Base-by-base conservation (phyloP, 2,888 invertebrate genomes). In the Junonia oenone region DNA sequence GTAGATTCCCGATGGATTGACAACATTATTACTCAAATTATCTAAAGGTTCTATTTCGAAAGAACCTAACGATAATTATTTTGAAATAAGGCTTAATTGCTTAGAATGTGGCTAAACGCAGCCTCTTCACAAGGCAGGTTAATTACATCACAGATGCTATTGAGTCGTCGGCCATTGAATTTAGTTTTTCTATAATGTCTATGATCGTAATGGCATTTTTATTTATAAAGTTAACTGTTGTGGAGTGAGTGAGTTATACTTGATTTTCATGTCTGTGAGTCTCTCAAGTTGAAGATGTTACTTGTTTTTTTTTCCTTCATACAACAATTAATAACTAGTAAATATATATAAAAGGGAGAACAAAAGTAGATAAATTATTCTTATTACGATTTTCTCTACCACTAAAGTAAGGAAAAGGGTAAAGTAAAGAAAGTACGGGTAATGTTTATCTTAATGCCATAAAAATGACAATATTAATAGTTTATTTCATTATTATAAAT, bases 51-150 rank as follows among this genome's bases (percentile, higher is more conserved):
- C 45, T 31, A 31, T 40, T 50, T 33, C 40, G 38, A 33, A 52
- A 56, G 45, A 47, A 51, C 19, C 38, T 47, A 55, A 53, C 58
- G 48, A 56, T 64, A 63, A 65, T 64, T 58, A 62, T 57, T 63
- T 69, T 67, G 62, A 64, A 68, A 62, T 55, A 56, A n/a, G 67
- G 69, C 63, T 68, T 74, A 73, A 77, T 72, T 65, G 68, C 65
- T 59, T 56, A 65, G 73, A 75, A 76, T 74, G 76, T 71, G 69
- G 69, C 68, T 56, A 56, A 63, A 65, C 65, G 68, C 68, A 61
- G 66, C 62, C 48, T 43, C 37, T 47, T 45, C 51, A 68, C 69
- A 71, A 69, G 72, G 72, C 62, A 62, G 65, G 55, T 65, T 72
- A 71, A 80, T 81, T 78, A 68, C 69, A 58, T 56, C 52, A 59